Evolutionary conservation across 2,113 vertebrate genomes (phyloP).

Genomic region (Myrmophylax atrothorax): DNA sequence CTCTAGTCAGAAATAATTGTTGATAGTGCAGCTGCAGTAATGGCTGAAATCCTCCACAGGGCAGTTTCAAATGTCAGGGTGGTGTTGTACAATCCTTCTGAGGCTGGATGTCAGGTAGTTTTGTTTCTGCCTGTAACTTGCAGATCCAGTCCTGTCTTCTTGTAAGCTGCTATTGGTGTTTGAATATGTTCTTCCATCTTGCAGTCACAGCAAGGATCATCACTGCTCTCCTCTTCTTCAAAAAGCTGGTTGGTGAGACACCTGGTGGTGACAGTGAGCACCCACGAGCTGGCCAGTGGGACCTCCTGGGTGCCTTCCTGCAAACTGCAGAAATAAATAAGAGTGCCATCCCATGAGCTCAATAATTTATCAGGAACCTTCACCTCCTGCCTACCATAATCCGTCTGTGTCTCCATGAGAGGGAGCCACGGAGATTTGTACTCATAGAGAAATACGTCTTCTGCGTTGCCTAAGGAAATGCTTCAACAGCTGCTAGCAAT

Average conservation of each 20-base stretch:
- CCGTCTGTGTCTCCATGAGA: not conserved
- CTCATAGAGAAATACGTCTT: not conserved
- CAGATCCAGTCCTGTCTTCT: not conserved
- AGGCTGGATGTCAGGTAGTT: not conserved
- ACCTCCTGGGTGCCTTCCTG: not conserved
- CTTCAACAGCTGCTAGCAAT: not conserved
- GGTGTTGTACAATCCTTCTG: not conserved
- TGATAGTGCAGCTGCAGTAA: not conserved
- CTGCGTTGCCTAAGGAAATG: not conserved
- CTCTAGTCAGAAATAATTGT: not conserved
- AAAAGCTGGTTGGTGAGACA: constrained; percentile 66
- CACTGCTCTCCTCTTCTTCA: not conserved
- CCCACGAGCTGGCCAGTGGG: not conserved
- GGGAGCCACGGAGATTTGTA: not conserved
- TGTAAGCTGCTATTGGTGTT: not conserved
- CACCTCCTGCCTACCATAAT: not conserved
- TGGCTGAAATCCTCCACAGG: not conserved
- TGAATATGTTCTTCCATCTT: not conserved
- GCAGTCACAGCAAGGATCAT: not conserved
- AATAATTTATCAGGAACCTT: not conserved
- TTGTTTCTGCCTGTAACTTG: not conserved
- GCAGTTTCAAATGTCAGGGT: not conserved
- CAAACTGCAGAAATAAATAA: not conserved
- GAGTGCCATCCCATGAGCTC: not conserved
- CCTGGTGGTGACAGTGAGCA: constrained; percentile 57